Evolutionary conservation across 2,113 vertebrate species (phyloP), one percentile per base, ranked within the genome.

Genomic region (Empidonax alnorum): DNA sequence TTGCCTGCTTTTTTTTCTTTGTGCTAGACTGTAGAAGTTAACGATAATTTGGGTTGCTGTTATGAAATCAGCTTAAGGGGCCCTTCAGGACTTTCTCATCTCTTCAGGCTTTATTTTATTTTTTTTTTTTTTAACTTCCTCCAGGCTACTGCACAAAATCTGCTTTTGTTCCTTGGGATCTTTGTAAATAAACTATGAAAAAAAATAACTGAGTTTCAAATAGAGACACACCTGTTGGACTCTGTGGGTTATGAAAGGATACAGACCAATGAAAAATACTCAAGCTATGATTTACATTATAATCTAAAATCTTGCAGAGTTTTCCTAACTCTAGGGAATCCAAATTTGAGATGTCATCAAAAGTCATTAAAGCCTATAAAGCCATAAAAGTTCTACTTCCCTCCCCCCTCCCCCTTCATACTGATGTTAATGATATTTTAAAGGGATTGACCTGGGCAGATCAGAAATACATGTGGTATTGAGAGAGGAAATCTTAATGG

Each of bases 331-430:
- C 14, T 21, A 22, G 13, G 14, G 20, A 80, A 65, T 90, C 5
- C 4, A 24, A 39, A 56, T 71, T 9, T 50, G 27, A 59, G 21
- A 46, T 79, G 30, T 50, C 2, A 10, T n/a, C 17, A 61, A 33
- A 73, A 69, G 31, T 50, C 2, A 4, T 28, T 67, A 27, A 81
- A 87, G 17, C 8, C 23, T 82, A 33, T 25, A 21, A 75, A 52
- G 18, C 5, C 16, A 63, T n/a, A 4, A 31, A 46, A n/a, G 0
- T 14, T 21, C 3, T n/a, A 9, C 5, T 9, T 23, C 2, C 5
- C 8, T 2, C 2, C 1, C 3, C 7, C 35, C 35, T 35, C 35
- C 35, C 35, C 35, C 35, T 35, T 35, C 8, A 0, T 41, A 10
- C 16, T 84, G 22, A 23, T 37, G 6, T 55, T 71, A 25, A 3